Base-by-base conservation (phyloP, 35 echinoderm and acorn worm species). In the Nesometra sesokonis region DNA sequence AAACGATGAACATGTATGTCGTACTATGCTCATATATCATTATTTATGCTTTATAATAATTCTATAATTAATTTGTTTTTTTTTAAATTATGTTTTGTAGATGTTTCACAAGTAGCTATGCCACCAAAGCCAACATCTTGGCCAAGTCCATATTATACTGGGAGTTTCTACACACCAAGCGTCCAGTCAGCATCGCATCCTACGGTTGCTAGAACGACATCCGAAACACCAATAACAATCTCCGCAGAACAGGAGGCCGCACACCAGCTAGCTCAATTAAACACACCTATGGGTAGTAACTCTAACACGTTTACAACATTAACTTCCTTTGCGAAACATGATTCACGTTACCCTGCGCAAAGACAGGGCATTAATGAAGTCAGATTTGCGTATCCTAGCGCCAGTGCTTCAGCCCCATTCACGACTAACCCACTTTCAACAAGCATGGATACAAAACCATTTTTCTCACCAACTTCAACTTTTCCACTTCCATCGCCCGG, bases 391-490 rank as follows among this genome's bases (percentile, higher is more conserved):
- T 67, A 67, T 67, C 52, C 52, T 13, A 43, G n/a, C n/a, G n/a
- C n/a, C n/a, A 43, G 21, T 67, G 52, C 52, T 34, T 90, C 92
- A 32, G 78, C 93, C 19, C 82, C 86, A 17, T 82, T 92, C 13
- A 90, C 94, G 5, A 90, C 93, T 86, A 87, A 86, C 30, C 86
- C 93, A 11, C 85, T 99, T 17, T 94, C 92, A 4, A 90, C 90
- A 3, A 79, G 90, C 5, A 80, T 87, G n/a, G 96, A 99, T 33
- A 86, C 86, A 17, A 91, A 43, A 33, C 90, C 93, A 27, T 93
- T 86, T 80, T 82, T 99, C 30, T 91, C 91, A 32, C 84, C 93
- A 31, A 88, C 88, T 2, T 88, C 91, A 1, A 91, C 94, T 8
- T 97, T 97, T 77, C 87, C 96, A 0, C 86, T 85, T 0, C 87